Evolutionary conservation across 2,113 vertebrate species (phyloP), one percentile per base, ranked within the genome.

Genomic region (Willisornis vidua): DNA sequence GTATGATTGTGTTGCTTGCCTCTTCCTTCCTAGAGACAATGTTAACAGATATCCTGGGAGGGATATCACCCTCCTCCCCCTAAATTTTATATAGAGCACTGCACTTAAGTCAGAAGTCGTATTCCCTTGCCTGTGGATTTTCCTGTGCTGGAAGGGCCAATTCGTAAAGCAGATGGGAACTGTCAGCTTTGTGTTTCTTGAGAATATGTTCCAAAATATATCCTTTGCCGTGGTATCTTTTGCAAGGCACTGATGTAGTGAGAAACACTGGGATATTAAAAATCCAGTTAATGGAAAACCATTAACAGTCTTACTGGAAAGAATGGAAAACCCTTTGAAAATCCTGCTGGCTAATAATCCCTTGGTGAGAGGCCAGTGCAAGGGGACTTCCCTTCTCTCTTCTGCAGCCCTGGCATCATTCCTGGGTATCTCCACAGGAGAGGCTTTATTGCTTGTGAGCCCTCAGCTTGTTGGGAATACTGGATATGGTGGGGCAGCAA

Each of bases 81-180:
- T 48, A 41, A 39, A 71, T 90, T 74, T 94, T 83, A 49, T 58
- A 55, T 14, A 63, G 26, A 91, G 24, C 57, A 45, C 39, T 66
- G 37, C 73, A 75, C 88, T 85, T 55, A 46, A 93, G 72, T 91
- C 35, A 65, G 67, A 94, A 91, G 61, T 80, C 1, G 1, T 77
- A 67, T 88, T 95, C 52, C 63, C 41, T 92, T 95, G 75, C 63
- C 67, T 91, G 57, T 92, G 68, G 83, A 72, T 93, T 94, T 90
- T 93, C 76, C 49, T 72, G 82, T 90, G 79, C 70, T 95, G 61
- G 45, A 92, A 88, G 73, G 76, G 57, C 68, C 68, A 84, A 92
- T 65, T 79, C 5, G 0, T 87, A 75, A 86, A 48, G 72, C 68
- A 77, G 85, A 77, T 75, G 92, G 79, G 61, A 93, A 91, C 82